Evolutionary conservation across 2,888 invertebrate genomes (phyloP).

Genomic region (Poecilobothrus nobilitatus): DNA sequence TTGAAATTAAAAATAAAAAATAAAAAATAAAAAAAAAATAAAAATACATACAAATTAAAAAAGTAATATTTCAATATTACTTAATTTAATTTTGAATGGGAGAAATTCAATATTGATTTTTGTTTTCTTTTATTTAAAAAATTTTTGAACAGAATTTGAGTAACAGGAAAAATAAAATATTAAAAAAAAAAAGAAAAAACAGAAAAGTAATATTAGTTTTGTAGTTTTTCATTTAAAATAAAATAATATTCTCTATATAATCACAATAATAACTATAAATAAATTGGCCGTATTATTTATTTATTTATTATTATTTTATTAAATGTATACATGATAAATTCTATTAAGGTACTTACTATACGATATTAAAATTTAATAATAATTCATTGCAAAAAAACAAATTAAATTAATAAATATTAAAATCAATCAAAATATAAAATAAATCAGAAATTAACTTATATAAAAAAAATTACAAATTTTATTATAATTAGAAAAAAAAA

Average conservation of each 20-base stretch:
- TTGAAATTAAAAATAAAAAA: too few species aligned
- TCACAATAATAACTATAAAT: constrained; percentile 2
- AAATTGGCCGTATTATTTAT: constrained; percentile 2
- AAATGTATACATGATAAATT: background rate
- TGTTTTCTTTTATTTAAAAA: too few species aligned
- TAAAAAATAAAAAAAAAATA: too few species aligned
- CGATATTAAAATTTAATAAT: background rate
- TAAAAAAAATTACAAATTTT: too few species aligned
- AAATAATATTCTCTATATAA: background rate
- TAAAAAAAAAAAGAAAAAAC: background rate
- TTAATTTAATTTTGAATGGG: too few species aligned
- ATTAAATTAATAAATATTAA: background rate
- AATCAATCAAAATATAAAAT: background rate
- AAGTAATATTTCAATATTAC: too few species aligned
- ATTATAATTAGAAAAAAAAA: background rate
- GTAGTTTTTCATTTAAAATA: background rate
- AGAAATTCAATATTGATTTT: too few species aligned
- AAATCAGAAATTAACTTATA: too few species aligned
- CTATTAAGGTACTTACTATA: constrained; percentile 2
- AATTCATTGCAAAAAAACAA: constrained; percentile 5
- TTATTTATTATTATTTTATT: too few species aligned
- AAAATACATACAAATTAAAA: too few species aligned
- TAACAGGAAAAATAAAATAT: too few species aligned
- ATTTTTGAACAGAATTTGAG: too few species aligned
- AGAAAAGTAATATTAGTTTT: background rate